Evolutionary conservation across 2,113 vertebrate genomes (phyloP), one percentile per base, ranked within the genome.

Genomic region (Corydoras sp.): DNA sequence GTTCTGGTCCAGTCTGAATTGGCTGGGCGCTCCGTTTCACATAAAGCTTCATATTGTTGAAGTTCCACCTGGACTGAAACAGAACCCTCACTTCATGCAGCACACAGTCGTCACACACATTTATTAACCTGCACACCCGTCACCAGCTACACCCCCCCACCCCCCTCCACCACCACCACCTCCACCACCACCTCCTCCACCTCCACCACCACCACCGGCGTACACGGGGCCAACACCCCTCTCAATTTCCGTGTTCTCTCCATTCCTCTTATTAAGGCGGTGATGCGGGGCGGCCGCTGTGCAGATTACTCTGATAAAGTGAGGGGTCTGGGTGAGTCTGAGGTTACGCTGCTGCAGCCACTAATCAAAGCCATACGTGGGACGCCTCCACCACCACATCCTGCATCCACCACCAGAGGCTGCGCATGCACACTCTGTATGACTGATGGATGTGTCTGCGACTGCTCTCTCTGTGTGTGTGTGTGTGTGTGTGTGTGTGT

Each of bases 241-340:
- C n/a, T 58, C 35, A 30, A 29, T 65, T 77, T 73, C 56, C 63
- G 69, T 53, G 14, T 61, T 74, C 53, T 80, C 71, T 65, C 65
- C 24, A 66, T 56, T 70, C 58, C 60, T 53, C 50, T 54, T 62
- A 51, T 18, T 54, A 75, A 59, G 1, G 29, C 32, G 58, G 58
- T 58, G 54, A 14, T 73, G 55, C 50, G 67, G 69, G 53, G 35
- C 18, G 18, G 62, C 68, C 56, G 58, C 58, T 55, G 13, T 63
- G 73, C 72, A 72, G 65, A 75, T 68, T 71, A 78, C 62, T 53
- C 67, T 68, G 70, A 82, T 75, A 71, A 73, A 76, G 76, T 53
- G 70, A 24, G 72, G 62, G 71, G 71, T 75, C 77, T 76, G 68
- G 69, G 66, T 72, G 61, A 68, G 72, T 66, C 64, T 72, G 65